These are phyloP conservation scores for Gambusia affinis DNA, from an alignment of 2,113 vertebrate genomes.

Conservation along the genomic window DNA sequence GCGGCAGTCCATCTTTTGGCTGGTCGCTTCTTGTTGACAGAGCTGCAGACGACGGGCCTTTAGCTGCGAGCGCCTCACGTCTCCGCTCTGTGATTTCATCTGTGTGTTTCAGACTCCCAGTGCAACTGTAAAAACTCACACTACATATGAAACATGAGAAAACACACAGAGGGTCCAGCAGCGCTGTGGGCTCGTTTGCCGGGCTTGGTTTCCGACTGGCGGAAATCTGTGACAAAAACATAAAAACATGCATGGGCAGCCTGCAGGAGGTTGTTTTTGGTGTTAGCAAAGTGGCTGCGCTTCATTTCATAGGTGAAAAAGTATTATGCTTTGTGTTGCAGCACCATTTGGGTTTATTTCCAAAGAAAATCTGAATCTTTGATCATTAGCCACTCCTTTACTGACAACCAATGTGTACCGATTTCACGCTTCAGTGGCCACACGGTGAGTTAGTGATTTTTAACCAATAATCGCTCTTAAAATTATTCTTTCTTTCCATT, in stretches of 20 bases:
- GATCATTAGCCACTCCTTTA: background rate
- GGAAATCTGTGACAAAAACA: slow-evolving; percentile 10
- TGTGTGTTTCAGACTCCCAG: slow-evolving; percentile 1
- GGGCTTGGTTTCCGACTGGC: background rate
- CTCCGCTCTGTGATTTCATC: slow-evolving; percentile 1
- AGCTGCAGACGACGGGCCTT: slow-evolving; percentile 2
- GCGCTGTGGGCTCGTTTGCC: background rate
- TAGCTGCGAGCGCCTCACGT: slow-evolving; percentile 3
- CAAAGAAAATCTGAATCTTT: background rate
- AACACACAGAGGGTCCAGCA: slow-evolving; percentile 11
- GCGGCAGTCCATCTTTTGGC: slow-evolving; percentile 6
- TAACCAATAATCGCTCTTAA: slow-evolving; percentile 3
- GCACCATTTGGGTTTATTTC: background rate
- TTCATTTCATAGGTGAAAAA: slow-evolving; percentile 1
- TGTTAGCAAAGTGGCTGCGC: slow-evolving; percentile 1
- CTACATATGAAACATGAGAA: slow-evolving; percentile 20
- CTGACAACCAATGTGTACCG: slow-evolving; percentile 4
- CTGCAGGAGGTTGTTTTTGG: background rate
- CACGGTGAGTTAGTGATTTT: slow-evolving; percentile 6
- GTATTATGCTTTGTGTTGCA: too few species aligned
- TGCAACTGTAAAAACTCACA: slow-evolving; percentile 9
- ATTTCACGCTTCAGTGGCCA: background rate
- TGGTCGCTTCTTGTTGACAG: slow-evolving; percentile 1
- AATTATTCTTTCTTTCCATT: background rate
- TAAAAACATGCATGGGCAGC: background rate